Base-by-base conservation (phyloP, 2,888 invertebrate genomes). In the Stenodera caucasica region DNA sequence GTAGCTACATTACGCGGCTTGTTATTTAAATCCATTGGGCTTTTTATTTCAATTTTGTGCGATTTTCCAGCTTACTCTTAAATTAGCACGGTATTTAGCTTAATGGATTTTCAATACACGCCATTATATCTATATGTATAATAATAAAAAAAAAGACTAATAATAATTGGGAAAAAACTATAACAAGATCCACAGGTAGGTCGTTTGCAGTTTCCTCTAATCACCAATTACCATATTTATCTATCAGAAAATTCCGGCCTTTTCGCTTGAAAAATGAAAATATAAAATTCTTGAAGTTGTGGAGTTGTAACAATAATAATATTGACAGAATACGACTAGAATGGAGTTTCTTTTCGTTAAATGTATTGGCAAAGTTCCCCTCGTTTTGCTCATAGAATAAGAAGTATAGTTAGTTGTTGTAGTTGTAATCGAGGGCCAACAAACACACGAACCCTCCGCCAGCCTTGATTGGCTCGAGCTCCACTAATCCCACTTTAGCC, bases 401-500 rank as follows among this genome's bases (percentile, higher is more conserved):
- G n/a, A n/a, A n/a, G n/a, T n/a, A n/a, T n/a, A n/a, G n/a, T n/a
- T n/a, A n/a, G 12, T n/a, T 64, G 62, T 64, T 57, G 70, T 68
- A 63, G 58, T 65, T 64, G 68, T 69, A 67, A 67, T 67, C 69
- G 66, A 67, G 67, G 70, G 68, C 69, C 57, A 61, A 66, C 30
- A 30, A 68, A 70, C 66, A 67, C 68, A 67, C 68, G 64, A 66
- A 63, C 71, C 75, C 74, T 69, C 70, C 71, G 70, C 67, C 64
- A 72, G 76, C 75, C 86, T 86, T 86, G 86, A 86, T 86, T 86
- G 86, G 86, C 86, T 85, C 85, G 84, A 85, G 85, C 85, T 85
- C 82, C 82, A 84, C 85, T 86, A 86, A 86, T 86, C 86, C 86
- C 84, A 82, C 83, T 85, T 86, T 85, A 86, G 85, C 86, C 86